Evolutionary conservation across 1,140 invertebrate species (phyloP).

Genomic region (Pseudomyrmex flavicornis): DNA sequence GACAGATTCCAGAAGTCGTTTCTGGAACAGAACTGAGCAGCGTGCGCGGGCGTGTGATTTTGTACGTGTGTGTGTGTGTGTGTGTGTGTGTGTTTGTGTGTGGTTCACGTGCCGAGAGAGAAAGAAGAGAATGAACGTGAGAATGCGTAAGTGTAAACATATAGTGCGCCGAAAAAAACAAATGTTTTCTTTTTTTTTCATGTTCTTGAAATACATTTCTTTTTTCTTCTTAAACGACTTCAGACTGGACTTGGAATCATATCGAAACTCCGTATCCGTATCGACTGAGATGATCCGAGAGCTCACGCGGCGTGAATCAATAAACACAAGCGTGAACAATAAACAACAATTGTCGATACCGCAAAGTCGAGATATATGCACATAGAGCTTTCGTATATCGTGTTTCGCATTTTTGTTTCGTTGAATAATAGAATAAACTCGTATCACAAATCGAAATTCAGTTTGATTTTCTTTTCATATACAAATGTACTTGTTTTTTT

Average conservation of each 20-base stretch:
- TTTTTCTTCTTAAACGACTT: conserved; percentile 56
- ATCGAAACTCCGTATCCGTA: conserved; percentile 45
- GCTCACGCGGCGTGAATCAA: conserved; percentile 26
- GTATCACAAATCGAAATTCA: conserved; percentile 13
- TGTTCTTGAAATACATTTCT: conserved; percentile 57
- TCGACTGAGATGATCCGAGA: conserved; percentile 25
- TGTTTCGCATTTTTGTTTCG: conserved; percentile 16
- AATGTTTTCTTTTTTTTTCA: conserved; percentile 41
- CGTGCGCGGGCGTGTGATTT: conserved; percentile 43
- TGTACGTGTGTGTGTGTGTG: conserved; percentile 17
- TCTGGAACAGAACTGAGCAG: conserved; percentile 73
- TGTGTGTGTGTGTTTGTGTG: conserved; percentile 14
- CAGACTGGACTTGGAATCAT: conserved; percentile 54
- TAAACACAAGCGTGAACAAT: conserved; percentile 23
- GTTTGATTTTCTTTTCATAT: background rate
- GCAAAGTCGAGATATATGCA: conserved; percentile 5
- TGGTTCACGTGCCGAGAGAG: background rate
- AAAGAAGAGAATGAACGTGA: conserved; percentile 9
- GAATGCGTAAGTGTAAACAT: conserved; percentile 30
- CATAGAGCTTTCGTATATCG: background rate
- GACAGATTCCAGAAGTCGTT: conserved; percentile 62
- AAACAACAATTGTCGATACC: conserved; percentile 11
- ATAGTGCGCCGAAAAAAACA: conserved; percentile 31
- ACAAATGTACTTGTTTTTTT: background rate
- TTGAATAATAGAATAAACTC: background rate